Conservation (phyloP, 2,113 vertebrate genomes). For the Myrmecophaga tridactyla region DNA sequence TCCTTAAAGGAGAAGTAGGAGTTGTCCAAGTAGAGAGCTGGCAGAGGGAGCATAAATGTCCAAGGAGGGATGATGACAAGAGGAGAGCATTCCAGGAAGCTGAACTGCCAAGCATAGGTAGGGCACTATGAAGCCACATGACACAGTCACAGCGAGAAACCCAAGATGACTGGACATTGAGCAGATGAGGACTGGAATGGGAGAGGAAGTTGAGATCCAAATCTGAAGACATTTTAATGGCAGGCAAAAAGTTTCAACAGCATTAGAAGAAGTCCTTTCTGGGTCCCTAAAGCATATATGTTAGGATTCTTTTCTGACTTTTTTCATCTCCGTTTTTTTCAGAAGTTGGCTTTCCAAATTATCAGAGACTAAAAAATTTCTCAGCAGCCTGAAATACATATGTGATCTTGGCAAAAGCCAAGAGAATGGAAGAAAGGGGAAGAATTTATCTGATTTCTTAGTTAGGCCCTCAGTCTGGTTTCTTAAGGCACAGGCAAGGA, state of each 20-base stretch:
- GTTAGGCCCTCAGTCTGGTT: not conserved
- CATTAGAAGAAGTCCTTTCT: not conserved
- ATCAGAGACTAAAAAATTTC: not conserved
- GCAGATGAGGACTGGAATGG: not conserved
- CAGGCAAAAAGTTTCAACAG: not conserved
- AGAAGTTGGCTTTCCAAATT: conserved; percentile 17
- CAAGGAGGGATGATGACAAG: not conserved
- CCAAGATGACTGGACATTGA: not conserved
- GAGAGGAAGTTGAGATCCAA: not conserved
- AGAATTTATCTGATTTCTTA: not conserved
- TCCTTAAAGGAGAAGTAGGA: not conserved
- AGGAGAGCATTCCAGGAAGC: not conserved
- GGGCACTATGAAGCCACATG: not conserved
- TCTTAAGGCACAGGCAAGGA: not conserved
- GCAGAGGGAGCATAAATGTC: not conserved
- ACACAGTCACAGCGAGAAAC: not conserved
- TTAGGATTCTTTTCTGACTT: not conserved
- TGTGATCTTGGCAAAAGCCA: not conserved
- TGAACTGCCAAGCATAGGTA: not conserved
- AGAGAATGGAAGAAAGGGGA: not conserved
- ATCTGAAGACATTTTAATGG: not conserved
- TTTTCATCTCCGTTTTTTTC: not conserved
- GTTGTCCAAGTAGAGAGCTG: not conserved
- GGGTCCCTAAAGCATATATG: not conserved
- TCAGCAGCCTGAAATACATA: not conserved